These are phyloP conservation scores for Polypterus bichir DNA, from an alignment of 2,113 vertebrate genomes.

Conservation along the genomic window DNA sequence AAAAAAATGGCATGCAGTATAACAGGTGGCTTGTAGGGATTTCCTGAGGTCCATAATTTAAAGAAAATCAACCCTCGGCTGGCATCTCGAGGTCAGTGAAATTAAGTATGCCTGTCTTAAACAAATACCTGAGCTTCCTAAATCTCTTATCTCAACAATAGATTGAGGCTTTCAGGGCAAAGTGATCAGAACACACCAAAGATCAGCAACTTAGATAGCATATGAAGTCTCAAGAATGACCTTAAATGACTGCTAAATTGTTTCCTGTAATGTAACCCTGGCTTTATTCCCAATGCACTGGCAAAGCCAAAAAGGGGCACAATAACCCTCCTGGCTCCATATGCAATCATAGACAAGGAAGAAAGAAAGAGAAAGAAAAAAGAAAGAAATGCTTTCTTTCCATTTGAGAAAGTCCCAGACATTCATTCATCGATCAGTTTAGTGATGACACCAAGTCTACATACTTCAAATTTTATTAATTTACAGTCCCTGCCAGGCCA, in stretches of 20 bases:
- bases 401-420: too few relatives aligned
- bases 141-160: not conserved
- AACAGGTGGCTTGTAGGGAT: too few relatives aligned
- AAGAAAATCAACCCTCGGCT: too few relatives aligned
- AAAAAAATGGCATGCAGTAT: too few relatives aligned
- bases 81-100: slow-evolving; percentile 2
- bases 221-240: slow-evolving; percentile 2
- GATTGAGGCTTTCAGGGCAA: not conserved
- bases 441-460: too few relatives aligned
- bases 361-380: too few relatives aligned
- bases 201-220: slow-evolving; percentile 1
- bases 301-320: slow-evolving; percentile 10
- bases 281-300: not conserved
- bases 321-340: slow-evolving; percentile 2
- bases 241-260: slow-evolving; percentile 8
- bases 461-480: too few relatives aligned
- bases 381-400: too few relatives aligned
- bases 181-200: not conserved
- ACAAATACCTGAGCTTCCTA: not conserved
- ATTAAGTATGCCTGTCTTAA: not conserved
- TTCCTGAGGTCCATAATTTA: too few relatives aligned
- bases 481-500: too few relatives aligned
- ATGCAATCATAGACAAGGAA: too few relatives aligned
- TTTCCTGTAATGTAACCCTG: slow-evolving; percentile 15
- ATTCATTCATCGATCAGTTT: too few relatives aligned